A percentile compares a stretch with the other conserved stretches of the same genome.
Evolutionary conservation across 2,113 vertebrate genomes (phyloP).

Genomic region (Myotis lucifugus): DNA sequence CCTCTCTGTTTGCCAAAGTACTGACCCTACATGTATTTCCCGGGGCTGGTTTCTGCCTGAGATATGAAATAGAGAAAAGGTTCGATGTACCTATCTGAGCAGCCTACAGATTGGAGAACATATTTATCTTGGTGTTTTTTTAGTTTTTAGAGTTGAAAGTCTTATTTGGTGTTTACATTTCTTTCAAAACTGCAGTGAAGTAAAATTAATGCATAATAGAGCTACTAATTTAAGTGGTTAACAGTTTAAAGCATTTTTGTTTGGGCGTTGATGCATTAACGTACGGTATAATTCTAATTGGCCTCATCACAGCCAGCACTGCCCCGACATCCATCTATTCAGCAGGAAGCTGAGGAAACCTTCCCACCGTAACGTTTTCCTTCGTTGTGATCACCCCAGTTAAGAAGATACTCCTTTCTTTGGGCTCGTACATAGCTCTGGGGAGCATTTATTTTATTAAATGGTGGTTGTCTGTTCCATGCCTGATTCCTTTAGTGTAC

Average conservation of each 20-base stretch:
- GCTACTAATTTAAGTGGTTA: not conserved
- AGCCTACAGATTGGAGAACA: not conserved
- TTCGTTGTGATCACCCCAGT: not conserved
- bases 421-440: not conserved
- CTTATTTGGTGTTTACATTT: conserved; percentile 25
- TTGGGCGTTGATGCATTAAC: not conserved
- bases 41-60: not conserved
- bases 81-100: not conserved
- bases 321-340: not conserved
- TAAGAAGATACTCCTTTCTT: not conserved
- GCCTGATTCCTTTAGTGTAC: not conserved
- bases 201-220: not conserved
- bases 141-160: not conserved
- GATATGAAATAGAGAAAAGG: not conserved
- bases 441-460: not conserved
- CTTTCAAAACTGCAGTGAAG: not conserved
- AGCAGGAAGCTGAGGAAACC: not conserved
- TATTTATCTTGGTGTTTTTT: not conserved
- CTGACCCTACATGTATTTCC: not conserved
- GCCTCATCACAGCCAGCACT: not conserved
- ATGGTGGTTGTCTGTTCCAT: not conserved
- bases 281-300: not conserved
- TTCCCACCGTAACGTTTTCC: not conserved
- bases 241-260: not conserved
- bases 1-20: too few species aligned